Conservation (phyloP, 1,140 invertebrate species). For the Brachionus calyciflorus region DNA sequence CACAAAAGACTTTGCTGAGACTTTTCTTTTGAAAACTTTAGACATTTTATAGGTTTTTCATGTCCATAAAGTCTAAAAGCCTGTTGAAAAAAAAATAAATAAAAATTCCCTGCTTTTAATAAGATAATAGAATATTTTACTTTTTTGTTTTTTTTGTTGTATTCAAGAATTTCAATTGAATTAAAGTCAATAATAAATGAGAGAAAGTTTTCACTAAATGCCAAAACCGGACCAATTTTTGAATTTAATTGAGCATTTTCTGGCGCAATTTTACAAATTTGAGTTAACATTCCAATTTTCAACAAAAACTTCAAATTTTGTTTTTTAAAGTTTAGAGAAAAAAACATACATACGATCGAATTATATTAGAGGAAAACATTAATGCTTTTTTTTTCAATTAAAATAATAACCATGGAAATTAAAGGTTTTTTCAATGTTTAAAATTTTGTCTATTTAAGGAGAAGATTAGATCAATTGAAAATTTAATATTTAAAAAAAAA, state of each 20-base stretch:
- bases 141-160: slow-evolving; percentile 33
- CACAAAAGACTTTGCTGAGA: neutral
- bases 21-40: neutral
- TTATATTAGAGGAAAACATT: too few species aligned
- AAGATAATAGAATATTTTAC: neutral
- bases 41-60: slow-evolving; percentile 3
- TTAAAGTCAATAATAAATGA: slow-evolving; percentile 12
- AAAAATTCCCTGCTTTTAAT: neutral
- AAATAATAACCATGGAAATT: too few species aligned
- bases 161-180: neutral
- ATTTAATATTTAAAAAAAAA: too few species aligned
- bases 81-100: neutral
- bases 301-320: too few species aligned
- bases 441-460: too few species aligned
- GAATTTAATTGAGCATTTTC: neutral
- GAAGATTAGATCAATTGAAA: too few species aligned
- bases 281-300: neutral
- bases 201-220: slow-evolving; percentile 5
- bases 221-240: neutral
- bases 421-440: too few species aligned
- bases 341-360: too few species aligned
- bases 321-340: too few species aligned
- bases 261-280: slow-evolving; percentile 12
- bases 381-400: too few species aligned
- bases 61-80: neutral